Evolutionary conservation across 2,113 vertebrate species (phyloP).

Genomic region (Nothocercus nigrocapillus): DNA sequence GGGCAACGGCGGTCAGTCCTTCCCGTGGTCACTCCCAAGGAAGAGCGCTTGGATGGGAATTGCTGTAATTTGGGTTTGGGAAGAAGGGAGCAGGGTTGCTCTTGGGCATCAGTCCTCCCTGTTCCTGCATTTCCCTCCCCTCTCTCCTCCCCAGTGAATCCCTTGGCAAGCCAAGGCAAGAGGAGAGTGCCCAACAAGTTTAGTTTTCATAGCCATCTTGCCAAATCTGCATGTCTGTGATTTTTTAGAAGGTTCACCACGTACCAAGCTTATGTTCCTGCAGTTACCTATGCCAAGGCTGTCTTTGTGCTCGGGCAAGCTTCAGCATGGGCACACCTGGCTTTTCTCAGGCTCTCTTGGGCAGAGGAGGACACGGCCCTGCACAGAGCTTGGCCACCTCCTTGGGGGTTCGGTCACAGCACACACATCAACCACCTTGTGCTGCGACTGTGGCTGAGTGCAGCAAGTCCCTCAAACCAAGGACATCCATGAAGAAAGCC

Average conservation of each 20-base stretch:
- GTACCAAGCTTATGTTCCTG: neutral
- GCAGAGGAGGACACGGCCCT: neutral
- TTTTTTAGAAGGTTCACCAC: neutral
- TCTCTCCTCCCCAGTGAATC: neutral
- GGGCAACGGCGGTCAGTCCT: neutral
- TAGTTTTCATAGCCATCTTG: neutral
- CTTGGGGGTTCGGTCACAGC: neutral
- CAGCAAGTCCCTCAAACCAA: neutral
- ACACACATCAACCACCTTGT: neutral
- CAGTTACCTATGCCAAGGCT: neutral
- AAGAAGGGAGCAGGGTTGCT: neutral
- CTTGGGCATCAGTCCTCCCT: rapidly evolving
- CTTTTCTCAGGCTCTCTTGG: neutral
- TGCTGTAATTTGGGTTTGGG: neutral
- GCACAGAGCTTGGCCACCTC: neutral
- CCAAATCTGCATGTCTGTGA: neutral
- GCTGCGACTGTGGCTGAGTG: neutral
- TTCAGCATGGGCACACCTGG: neutral
- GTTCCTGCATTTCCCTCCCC: rapidly evolving
- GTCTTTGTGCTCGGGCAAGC: rapidly evolving
- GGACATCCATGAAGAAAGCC: neutral
- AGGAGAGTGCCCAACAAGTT: neutral
- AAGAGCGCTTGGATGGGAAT: neutral
- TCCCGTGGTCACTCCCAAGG: neutral
- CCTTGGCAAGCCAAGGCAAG: neutral